A percentile compares a stretch with the other conserved stretches of the same genome.
These are phyloP conservation scores for Sebastes baramenuke DNA, from an alignment of 2,797 vertebrate species.

Conservation along the genomic window DNA sequence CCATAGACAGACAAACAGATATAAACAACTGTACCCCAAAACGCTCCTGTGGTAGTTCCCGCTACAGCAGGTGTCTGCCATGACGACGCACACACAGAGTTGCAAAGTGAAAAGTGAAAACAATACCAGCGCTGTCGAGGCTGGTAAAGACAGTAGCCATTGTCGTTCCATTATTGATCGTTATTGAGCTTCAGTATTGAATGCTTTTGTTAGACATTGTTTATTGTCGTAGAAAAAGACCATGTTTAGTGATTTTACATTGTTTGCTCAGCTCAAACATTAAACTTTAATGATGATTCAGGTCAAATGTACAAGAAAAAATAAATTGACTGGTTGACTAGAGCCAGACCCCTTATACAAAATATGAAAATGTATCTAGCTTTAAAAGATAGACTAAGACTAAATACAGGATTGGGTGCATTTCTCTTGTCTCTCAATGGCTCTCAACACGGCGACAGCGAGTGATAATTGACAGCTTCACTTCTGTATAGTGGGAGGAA, in stretches of 20 bases:
- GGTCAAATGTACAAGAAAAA: background rate
- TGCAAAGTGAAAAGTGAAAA: background rate
- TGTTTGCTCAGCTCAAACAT: background rate
- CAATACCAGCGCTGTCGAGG: rapidly evolving
- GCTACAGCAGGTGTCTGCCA: background rate
- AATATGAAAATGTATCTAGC: background rate
- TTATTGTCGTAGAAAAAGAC: background rate
- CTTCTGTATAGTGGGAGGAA: no score
- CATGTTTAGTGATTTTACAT: background rate
- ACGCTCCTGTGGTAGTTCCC: background rate
- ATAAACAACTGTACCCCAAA: background rate
- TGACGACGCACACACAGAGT: background rate
- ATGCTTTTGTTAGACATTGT: background rate
- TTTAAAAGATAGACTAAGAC: no score
- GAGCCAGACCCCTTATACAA: background rate
- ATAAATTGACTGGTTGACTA: background rate
- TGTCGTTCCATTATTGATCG: background rate
- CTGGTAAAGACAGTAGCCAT: background rate
- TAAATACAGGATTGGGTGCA: no score
- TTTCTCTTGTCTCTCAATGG: no score
- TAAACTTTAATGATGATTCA: background rate
- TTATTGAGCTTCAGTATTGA: background rate
- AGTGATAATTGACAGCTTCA: no score
- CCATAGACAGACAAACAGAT: background rate
- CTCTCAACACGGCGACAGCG: no score